Percentiles rank a stretch among this genome's conserved stretches.
Evolutionary conservation across 2,888 invertebrate species (phyloP).

Genomic region (Emmelina monodactyla): DNA sequence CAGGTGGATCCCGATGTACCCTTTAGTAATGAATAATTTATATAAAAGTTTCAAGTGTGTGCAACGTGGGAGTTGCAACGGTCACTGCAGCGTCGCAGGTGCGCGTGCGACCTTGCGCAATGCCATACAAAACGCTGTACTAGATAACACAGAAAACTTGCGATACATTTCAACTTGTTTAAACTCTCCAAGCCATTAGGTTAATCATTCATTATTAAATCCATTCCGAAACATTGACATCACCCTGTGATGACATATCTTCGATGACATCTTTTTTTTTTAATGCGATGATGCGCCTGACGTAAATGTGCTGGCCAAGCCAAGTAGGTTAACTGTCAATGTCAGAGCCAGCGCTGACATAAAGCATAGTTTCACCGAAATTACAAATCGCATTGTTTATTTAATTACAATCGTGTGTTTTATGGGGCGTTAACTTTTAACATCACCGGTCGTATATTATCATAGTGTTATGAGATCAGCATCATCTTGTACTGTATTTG

Average conservation of each 20-base stretch:
- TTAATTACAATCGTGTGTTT: conserved; percentile 21
- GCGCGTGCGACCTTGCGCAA: conserved; percentile 56
- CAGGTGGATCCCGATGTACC: not conserved
- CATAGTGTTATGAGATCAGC: no score
- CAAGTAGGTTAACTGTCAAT: conserved; percentile 59
- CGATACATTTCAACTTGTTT: conserved; percentile 44
- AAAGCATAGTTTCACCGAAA: conserved; percentile 16
- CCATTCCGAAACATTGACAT: conserved; percentile 36
- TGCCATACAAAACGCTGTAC: conserved; percentile 43
- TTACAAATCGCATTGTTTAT: conserved; percentile 22
- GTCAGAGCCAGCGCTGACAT: conserved; percentile 46
- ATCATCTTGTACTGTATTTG: no score
- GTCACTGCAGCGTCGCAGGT: conserved; percentile 39
- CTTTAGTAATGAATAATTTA: not conserved
- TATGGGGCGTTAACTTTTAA: conserved; percentile 11
- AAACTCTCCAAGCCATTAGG: conserved; percentile 24
- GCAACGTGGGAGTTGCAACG: conserved; percentile 44
- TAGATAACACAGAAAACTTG: conserved; percentile 53
- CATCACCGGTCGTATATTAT: not conserved
- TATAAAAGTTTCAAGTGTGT: not conserved
- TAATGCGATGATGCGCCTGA: conserved; percentile 27
- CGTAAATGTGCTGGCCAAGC: conserved; percentile 39
- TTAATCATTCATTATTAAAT: conserved; percentile 19
- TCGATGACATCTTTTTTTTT: conserved; percentile 23
- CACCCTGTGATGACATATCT: conserved; percentile 23